These are phyloP conservation scores for Triops cancriformis DNA, from an alignment of 1,140 invertebrate genomes.

Conservation along the genomic window DNA sequence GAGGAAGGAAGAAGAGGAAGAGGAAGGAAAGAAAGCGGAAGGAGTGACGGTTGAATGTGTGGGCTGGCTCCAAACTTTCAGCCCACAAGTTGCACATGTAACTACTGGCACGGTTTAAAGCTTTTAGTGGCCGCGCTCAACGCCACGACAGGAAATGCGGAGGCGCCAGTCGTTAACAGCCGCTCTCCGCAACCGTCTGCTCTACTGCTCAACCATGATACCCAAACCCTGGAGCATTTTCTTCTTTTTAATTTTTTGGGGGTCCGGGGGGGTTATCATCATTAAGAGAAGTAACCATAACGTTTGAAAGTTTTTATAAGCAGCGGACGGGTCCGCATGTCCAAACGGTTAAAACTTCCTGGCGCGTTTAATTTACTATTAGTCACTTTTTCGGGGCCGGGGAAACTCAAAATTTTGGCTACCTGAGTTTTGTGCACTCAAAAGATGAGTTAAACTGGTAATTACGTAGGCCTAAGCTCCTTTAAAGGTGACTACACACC, in stretches of 20 bases:
- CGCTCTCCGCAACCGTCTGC: neutral
- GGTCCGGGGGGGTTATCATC: neutral
- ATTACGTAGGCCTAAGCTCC: no score
- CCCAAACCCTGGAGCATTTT: neutral
- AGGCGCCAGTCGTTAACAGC: neutral
- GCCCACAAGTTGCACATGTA: neutral
- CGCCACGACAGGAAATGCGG: neutral
- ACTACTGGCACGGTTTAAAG: neutral
- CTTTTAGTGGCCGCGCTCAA: neutral
- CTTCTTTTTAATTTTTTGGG: neutral
- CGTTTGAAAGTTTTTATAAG: neutral
- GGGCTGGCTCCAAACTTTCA: neutral
- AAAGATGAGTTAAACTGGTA: no score
- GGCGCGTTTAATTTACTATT: no score
- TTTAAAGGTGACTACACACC: no score
- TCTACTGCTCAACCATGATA: neutral
- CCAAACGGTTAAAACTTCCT: no score
- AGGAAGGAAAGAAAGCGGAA: neutral
- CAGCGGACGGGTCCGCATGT: neutral
- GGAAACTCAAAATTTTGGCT: no score
- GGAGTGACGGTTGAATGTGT: neutral
- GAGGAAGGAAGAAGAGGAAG: neutral
- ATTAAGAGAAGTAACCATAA: neutral
- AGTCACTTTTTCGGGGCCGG: no score
- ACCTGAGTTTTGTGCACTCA: no score